Percentiles rank a stretch among this genome's conserved stretches.
phyloP scores from a whole-genome alignment of 2,113 vertebrate genomes.

The Tyto alba region DNA sequence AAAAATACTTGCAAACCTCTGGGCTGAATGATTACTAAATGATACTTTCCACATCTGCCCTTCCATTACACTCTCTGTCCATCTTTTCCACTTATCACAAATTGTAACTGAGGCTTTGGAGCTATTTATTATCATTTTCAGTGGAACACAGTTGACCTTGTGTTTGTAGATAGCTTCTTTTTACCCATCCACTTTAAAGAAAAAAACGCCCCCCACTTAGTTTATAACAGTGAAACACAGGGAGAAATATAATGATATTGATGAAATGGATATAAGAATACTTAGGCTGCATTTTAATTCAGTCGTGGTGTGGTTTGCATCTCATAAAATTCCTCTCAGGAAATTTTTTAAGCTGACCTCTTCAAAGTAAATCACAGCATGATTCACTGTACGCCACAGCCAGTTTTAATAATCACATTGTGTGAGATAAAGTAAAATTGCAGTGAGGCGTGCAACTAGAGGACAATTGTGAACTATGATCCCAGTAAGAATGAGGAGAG shows the following conservation, averaged over 20 bases:
- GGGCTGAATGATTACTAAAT: neutral
- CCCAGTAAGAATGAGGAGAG: neutral
- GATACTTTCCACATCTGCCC: neutral
- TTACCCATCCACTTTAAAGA: neutral
- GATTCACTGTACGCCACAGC: neutral
- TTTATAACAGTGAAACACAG: neutral
- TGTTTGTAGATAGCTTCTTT: neutral
- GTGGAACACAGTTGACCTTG: neutral
- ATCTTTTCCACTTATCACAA: neutral
- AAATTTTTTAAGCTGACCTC: slow-evolving; percentile 16
- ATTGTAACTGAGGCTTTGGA: neutral
- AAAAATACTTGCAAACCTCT: neutral
- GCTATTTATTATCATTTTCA: neutral
- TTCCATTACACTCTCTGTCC: neutral
- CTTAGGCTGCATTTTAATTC: slow-evolving; percentile 23
- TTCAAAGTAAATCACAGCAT: neutral
- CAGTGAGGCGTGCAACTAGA: neutral
- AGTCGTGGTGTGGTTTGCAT: neutral
- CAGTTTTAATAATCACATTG: slow-evolving; percentile 16
- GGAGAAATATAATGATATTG: neutral
- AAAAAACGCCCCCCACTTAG: neutral
- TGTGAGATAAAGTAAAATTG: neutral
- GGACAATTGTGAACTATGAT: neutral
- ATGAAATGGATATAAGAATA: neutral
- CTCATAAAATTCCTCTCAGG: slow-evolving; percentile 14